phyloP scores from a whole-genome alignment of 2,113 vertebrate species.

The Sitta europaea region DNA sequence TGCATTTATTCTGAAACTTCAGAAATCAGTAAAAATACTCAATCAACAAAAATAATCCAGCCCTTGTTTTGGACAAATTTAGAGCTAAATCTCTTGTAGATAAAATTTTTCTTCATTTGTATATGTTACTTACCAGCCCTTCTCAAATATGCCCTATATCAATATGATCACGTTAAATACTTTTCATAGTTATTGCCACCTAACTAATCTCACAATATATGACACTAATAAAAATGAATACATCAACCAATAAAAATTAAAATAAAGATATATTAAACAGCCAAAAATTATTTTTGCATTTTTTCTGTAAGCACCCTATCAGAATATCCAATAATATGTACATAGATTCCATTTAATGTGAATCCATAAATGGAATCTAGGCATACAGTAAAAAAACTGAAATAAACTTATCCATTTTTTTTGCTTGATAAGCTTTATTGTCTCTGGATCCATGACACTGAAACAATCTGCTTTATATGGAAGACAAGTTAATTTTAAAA shows the following conservation, averaged over 20 bases:
- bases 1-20: neutral
- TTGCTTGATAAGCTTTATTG: neutral
- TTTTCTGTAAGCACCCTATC: neutral
- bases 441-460: neutral
- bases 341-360: neutral
- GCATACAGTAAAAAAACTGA: neutral
- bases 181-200: neutral
- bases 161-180: neutral
- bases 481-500: neutral
- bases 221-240: neutral
- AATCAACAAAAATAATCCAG: neutral
- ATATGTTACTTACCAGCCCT: neutral
- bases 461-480: neutral
- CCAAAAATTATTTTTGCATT: neutral
- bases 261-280: neutral
- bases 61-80: neutral
- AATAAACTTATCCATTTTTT: neutral
- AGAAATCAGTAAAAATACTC: neutral
- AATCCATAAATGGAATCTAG: neutral
- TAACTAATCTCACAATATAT: neutral
- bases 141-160: neutral
- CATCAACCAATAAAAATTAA: neutral
- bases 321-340: neutral
- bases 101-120: neutral
- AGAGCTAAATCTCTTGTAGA: neutral